Evolutionary conservation across 2,113 vertebrate species (phyloP).

Genomic region (Platichthys stellatus): DNA sequence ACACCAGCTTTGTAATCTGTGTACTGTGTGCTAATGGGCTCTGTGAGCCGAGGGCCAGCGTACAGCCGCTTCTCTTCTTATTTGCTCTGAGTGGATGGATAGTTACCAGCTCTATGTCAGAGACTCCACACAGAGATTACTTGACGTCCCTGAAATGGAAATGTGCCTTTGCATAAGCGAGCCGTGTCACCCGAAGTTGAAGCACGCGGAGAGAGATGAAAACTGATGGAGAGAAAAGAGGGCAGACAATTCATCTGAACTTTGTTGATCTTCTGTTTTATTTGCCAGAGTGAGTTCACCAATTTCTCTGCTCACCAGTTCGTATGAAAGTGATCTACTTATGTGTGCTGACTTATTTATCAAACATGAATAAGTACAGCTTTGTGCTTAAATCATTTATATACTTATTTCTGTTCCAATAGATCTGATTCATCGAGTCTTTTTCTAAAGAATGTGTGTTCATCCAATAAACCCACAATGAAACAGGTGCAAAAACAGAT

Average conservation of each 20-base stretch:
- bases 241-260: not conserved
- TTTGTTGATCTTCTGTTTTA: not conserved
- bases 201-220: not conserved
- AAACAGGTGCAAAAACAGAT: too few species aligned
- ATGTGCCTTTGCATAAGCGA: slow-evolving; percentile 16
- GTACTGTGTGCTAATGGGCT: slow-evolving; percentile 66
- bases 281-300: not conserved
- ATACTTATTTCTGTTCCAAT: too few species aligned
- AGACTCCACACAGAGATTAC: slow-evolving; percentile 13
- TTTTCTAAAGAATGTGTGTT: too few species aligned
- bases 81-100: slow-evolving; percentile 36
- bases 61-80: slow-evolving; percentile 35
- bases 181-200: slow-evolving; percentile 18
- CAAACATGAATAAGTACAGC: not conserved
- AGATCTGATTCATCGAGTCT: too few species aligned
- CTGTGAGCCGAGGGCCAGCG: slow-evolving; percentile 1
- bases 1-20: slow-evolving; percentile 60
- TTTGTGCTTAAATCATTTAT: not conserved
- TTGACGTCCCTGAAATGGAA: slow-evolving; percentile 15
- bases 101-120: slow-evolving; percentile 22
- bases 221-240: not conserved
- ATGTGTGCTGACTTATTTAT: not conserved
- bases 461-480: too few species aligned
- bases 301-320: not conserved
- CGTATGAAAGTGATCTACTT: not conserved